These are phyloP conservation scores for Baryphthengus martii DNA, from an alignment of 2,113 vertebrate genomes.

Conservation along the genomic window DNA sequence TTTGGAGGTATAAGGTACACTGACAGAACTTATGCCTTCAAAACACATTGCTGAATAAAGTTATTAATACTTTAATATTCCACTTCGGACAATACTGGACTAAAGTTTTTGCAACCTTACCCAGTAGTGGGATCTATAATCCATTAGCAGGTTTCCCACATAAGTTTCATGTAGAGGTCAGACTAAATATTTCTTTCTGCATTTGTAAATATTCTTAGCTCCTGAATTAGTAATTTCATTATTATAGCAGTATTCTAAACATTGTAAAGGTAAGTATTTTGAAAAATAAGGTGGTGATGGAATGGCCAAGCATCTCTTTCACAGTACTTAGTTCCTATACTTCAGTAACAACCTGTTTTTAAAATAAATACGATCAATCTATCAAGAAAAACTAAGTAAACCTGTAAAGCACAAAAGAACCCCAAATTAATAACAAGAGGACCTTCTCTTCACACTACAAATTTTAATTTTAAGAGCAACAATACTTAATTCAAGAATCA, in stretches of 20 bases:
- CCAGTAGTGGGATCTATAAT: neutral
- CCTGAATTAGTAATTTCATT: neutral
- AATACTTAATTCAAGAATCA: neutral
- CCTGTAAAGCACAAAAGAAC: neutral
- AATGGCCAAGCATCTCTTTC: neutral
- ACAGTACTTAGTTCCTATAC: neutral
- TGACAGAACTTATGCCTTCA: neutral
- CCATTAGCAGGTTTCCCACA: neutral
- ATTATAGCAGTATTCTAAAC: neutral
- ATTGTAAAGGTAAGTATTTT: neutral
- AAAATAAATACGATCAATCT: neutral
- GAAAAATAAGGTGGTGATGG: neutral
- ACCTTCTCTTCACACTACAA: neutral
- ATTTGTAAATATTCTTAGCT: neutral
- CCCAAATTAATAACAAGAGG: neutral
- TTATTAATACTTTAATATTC: constrained; percentile 1
- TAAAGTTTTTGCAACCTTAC: constrained; percentile 11
- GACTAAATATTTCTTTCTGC: neutral
- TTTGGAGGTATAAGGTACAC: neutral
- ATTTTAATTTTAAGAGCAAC: neutral
- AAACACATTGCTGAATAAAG: neutral
- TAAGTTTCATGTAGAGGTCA: neutral
- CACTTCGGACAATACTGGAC: neutral
- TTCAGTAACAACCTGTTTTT: neutral
- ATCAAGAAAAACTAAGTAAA: neutral